A percentile compares a stretch with the other conserved stretches of the same genome.
Conservation (phyloP, 2,113 vertebrate species). For the Saccopteryx leptura region DNA sequence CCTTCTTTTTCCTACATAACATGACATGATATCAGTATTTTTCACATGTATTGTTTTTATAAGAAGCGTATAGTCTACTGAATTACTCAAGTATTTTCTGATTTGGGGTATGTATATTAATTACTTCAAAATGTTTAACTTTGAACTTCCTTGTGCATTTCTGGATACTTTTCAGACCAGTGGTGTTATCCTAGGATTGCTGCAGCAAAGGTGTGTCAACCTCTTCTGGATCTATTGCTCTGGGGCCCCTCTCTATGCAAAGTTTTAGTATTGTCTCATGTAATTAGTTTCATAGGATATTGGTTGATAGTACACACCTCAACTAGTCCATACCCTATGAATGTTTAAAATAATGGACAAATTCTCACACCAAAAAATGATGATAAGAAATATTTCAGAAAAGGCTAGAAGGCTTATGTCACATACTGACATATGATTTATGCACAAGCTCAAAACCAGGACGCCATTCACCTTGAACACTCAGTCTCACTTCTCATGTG, state of each 20-base stretch:
- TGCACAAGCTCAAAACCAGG: not conserved
- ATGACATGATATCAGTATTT: not conserved
- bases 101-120: not conserved
- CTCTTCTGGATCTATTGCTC: not conserved
- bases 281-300: not conserved
- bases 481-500: not conserved
- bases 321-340: not conserved
- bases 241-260: not conserved
- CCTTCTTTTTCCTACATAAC: not conserved
- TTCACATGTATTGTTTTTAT: constrained; percentile 6
- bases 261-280: not conserved
- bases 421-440: not conserved
- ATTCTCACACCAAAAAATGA: not conserved
- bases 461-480: not conserved
- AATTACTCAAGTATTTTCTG: not conserved
- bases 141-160: not conserved
- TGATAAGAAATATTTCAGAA: not conserved
- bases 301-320: not conserved
- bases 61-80: not conserved
- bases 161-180: not conserved
- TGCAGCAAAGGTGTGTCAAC: not conserved
- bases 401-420: not conserved
- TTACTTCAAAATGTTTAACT: constrained; percentile 6
- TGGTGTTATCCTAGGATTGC: not conserved
- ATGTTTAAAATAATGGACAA: not conserved